Evolutionary conservation across 2,797 vertebrate species (phyloP).

Genomic region (Anguilla anguilla): DNA sequence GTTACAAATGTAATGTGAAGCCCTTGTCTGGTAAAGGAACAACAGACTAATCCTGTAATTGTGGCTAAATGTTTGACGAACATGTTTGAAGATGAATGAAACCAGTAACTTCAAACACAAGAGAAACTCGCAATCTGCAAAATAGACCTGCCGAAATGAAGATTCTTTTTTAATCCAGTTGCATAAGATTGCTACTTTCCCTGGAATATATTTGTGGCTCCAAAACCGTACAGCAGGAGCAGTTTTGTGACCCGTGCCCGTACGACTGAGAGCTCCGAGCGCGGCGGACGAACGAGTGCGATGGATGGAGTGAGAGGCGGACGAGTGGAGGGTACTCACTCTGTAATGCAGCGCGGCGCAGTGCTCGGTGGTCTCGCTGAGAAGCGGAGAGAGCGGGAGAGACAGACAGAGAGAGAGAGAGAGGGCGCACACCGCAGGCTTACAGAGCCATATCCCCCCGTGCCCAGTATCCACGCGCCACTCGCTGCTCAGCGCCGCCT

Average conservation of each 20-base stretch:
- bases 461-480: constrained; percentile 43
- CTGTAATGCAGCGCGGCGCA: constrained; percentile 34
- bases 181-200: neutral
- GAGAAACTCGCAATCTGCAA: neutral
- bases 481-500: constrained; percentile 33
- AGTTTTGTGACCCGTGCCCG: neutral
- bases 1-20: neutral
- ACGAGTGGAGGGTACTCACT: constrained; percentile 19
- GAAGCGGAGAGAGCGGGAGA: constrained; percentile 19
- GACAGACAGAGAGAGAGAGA: neutral
- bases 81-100: neutral
- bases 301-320: neutral
- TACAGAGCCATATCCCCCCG: constrained; percentile 37
- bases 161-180: neutral
- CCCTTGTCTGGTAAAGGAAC: neutral
- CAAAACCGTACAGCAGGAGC: neutral
- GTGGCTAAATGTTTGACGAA: neutral
- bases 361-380: constrained; percentile 22
- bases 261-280: neutral
- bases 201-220: neutral
- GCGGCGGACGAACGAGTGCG: neutral
- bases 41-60: neutral
- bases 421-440: constrained; percentile 12
- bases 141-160: neutral
- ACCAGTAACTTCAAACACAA: neutral